Evolutionary conservation across 2,113 vertebrate genomes (phyloP), one percentile per base, ranked within the genome.

Genomic region (Cottus gobio): DNA sequence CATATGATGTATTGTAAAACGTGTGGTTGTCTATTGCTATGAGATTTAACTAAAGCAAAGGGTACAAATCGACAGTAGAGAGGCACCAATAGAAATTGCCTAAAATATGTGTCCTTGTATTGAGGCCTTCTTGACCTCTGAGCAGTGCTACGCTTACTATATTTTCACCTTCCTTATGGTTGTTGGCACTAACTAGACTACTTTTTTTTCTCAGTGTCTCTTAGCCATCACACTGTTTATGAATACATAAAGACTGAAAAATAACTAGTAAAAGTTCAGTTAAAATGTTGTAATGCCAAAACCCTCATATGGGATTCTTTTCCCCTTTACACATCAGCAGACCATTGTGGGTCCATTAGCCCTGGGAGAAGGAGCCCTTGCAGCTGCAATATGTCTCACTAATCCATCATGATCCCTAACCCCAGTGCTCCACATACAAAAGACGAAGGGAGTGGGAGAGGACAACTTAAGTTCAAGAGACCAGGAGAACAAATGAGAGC

Each of bases 331-430:
- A 86, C 84, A 84, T 86, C 65, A 86, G 76, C 68, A 68, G 52
- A 61, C 68, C 58, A 77, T 81, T 89, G 72, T 84, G 66, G 72
- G 63, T 72, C 86, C 72, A 83, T 93, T 91, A 89, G 86, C 82
- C 66, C 42, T 31, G 64, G 89, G 72, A 90, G 79, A 88, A 86
- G 77, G 74, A 87, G 84, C 60, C 75, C 66, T 84, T 90, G 90
- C 93, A 93, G 92, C 85, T 93, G 93, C 89, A 89, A 90, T 89
- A 85, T 77, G 89, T 93, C 89, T 92, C 91, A 90, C 90, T 93
- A 94, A 92, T 91, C 90, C 92, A 92, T 92, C 86, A 90, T 93
- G 91, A 93, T 88, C 93, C 90, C 85, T 89, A 87, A 82, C 91
- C 89, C 85, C 85, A 83, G 73, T 61, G 80, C 84, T 87, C 86